phyloP scores from a whole-genome alignment of 2,888 invertebrate species.

The Andrena trimmerana region DNA sequence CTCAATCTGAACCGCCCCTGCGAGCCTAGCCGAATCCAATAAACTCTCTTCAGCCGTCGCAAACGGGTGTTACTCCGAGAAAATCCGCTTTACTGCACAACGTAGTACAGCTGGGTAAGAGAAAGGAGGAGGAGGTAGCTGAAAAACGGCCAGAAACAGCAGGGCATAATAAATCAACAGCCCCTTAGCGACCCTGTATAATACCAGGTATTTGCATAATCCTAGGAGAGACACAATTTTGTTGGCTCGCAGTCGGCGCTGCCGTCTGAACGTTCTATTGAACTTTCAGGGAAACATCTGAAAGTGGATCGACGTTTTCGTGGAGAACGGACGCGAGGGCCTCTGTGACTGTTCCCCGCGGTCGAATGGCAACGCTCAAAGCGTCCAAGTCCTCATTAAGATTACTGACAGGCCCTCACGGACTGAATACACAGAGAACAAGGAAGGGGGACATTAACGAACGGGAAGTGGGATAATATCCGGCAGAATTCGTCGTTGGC shows the following conservation, averaged over 20 bases:
- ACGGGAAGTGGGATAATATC: constrained; percentile 8
- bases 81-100: constrained; percentile 15
- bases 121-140: not conserved
- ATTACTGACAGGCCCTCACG: not conserved
- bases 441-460: constrained; percentile 11
- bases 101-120: not conserved
- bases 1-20: not conserved
- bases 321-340: not conserved
- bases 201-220: constrained; percentile 10
- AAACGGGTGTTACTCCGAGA: constrained; percentile 10
- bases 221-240: not conserved
- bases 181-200: not conserved
- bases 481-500: not conserved
- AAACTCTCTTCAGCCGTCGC: constrained; percentile 10
- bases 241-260: not conserved
- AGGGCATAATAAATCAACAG: constrained; percentile 9
- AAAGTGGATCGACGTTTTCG: constrained; percentile 24
- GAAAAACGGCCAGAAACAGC: not conserved
- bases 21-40: not conserved
- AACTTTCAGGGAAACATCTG: not conserved
- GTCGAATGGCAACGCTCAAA: constrained; percentile 22
- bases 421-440: not conserved
- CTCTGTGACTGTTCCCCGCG: not conserved
- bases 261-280: not conserved
- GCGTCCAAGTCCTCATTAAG: constrained; percentile 38